These are phyloP conservation scores for Haemorhous mexicanus DNA, from an alignment of 2,113 vertebrate genomes.

Conservation along the genomic window DNA sequence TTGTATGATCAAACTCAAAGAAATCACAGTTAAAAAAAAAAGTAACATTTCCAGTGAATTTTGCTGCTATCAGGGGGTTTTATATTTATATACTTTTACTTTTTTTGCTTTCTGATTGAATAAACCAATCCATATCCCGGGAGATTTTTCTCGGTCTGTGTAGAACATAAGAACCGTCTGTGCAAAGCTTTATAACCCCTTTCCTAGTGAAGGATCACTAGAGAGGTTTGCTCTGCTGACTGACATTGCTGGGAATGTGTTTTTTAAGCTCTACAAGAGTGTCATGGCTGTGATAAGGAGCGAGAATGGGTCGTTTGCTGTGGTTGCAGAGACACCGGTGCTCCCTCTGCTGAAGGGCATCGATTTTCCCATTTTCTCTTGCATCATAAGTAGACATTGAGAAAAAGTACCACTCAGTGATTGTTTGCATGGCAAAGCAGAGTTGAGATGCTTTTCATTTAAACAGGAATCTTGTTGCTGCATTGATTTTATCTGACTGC, in stretches of 20 bases:
- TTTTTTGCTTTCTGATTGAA: background rate
- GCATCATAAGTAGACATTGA: conserved; percentile 61
- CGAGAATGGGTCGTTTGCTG: background rate
- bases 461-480: conserved; percentile 59
- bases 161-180: conserved; percentile 29
- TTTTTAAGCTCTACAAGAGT: conserved; percentile 13
- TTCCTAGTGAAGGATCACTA: conserved; percentile 55
- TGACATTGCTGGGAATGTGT: conserved; percentile 12
- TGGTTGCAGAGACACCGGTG: background rate
- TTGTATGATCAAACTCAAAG: background rate
- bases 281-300: conserved; percentile 44
- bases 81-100: background rate
- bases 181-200: conserved; percentile 61
- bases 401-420: conserved; percentile 36
- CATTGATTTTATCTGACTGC: conserved; percentile 73
- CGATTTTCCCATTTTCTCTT: conserved; percentile 54
- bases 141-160: background rate
- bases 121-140: background rate
- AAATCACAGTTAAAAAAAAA: background rate
- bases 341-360: conserved; percentile 34
- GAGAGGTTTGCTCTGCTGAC: conserved; percentile 59
- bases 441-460: conserved; percentile 66
- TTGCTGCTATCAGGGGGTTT: background rate
- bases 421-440: conserved; percentile 62
- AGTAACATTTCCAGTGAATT: background rate